phyloP scores from a whole-genome alignment of 2,113 vertebrate species.

The Gorilla gorilla region DNA sequence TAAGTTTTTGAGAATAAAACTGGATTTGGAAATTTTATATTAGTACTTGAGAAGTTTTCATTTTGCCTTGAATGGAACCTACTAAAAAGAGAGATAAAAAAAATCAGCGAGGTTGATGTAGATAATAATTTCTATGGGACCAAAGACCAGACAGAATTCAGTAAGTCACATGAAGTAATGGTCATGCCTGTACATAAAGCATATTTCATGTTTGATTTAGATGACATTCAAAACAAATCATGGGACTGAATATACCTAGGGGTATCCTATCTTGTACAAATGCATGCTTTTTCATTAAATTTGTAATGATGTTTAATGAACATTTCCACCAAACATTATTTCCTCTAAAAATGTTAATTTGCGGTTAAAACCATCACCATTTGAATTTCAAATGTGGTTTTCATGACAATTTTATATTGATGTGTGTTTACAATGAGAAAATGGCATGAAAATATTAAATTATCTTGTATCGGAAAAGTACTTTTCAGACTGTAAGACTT shows the following conservation, averaged over 20 bases:
- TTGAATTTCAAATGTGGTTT: neutral
- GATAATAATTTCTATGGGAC: neutral
- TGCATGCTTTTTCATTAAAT: neutral
- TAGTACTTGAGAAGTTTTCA: neutral
- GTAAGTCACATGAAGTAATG: accelerated
- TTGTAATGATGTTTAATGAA: neutral
- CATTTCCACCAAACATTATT: neutral
- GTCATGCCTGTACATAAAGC: accelerated
- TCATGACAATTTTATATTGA: neutral
- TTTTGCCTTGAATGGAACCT: neutral
- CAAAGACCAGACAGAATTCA: neutral
- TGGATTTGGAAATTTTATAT: neutral
- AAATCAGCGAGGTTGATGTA: neutral
- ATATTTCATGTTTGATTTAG: neutral
- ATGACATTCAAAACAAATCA: neutral
- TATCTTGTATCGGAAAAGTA: neutral
- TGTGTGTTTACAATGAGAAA: neutral
- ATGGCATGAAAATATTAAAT: neutral
- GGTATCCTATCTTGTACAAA: neutral
- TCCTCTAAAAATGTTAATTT: neutral
- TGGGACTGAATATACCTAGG: neutral
- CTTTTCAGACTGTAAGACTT: neutral
- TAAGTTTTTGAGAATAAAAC: neutral
- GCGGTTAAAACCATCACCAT: neutral
- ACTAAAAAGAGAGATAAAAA: neutral